A percentile compares a stretch with the other conserved stretches of the same genome.
These are phyloP conservation scores for Drosophila pseudoobscura DNA, from an alignment of 1,140 invertebrate species.

Conservation along the genomic window DNA sequence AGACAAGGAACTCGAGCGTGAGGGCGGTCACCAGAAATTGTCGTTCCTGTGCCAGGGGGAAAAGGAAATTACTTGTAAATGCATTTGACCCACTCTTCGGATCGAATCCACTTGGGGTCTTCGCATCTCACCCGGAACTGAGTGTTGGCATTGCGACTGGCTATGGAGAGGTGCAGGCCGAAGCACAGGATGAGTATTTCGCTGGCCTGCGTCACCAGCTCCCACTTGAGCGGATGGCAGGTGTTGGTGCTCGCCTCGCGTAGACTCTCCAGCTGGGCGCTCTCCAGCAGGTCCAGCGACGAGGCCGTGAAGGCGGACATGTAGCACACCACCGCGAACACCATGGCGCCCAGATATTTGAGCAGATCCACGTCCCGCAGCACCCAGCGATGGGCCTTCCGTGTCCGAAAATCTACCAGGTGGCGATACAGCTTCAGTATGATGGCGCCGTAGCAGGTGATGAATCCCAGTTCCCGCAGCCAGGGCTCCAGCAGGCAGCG, in stretches of 20 bases:
- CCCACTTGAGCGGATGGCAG: slow-evolving; percentile 93
- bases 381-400: slow-evolving; percentile 95
- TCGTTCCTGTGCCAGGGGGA: slow-evolving; percentile 86
- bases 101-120: background rate
- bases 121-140: slow-evolving; percentile 87
- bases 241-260: slow-evolving; percentile 85
- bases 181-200: slow-evolving; percentile 92
- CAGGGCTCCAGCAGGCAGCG: slow-evolving; percentile 93
- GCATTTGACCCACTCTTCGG: slow-evolving; percentile 3
- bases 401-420: slow-evolving; percentile 90
- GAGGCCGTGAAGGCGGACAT: slow-evolving; percentile 93
- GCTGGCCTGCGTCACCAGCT: slow-evolving; percentile 94
- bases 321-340: slow-evolving; percentile 91
- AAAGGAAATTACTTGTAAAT: slow-evolving; percentile 15
- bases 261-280: slow-evolving; percentile 78
- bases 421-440: slow-evolving; percentile 95
- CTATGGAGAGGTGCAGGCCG: slow-evolving; percentile 92
- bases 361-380: slow-evolving; percentile 93
- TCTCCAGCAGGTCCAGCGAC: slow-evolving; percentile 85
- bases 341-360: slow-evolving; percentile 89
- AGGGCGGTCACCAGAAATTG: slow-evolving; percentile 91
- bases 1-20: slow-evolving; percentile 89
- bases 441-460: slow-evolving; percentile 95
- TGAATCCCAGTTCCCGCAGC: slow-evolving; percentile 95
- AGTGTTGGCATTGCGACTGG: slow-evolving; percentile 91